Conservation (phyloP, 2,888 invertebrate genomes). For the Cosmia pyralina region DNA sequence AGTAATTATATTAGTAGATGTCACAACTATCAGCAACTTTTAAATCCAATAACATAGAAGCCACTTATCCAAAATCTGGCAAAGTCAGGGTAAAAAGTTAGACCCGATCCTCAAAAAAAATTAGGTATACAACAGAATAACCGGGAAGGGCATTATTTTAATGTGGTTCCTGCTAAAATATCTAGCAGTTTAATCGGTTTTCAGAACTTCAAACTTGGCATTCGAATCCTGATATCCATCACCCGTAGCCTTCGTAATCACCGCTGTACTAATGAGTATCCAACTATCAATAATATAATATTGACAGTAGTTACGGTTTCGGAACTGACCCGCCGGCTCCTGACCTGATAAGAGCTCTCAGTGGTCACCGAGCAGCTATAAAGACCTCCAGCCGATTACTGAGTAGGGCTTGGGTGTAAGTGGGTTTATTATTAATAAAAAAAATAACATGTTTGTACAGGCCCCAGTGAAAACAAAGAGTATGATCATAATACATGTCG, state of each 20-base stretch:
- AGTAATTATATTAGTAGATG: too few species aligned
- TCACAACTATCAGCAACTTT: too few species aligned
- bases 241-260: not conserved
- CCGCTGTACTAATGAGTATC: constrained; percentile 10
- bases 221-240: not conserved
- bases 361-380: constrained; percentile 28
- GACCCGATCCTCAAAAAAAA: too few species aligned
- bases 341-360: constrained; percentile 54
- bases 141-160: too few species aligned
- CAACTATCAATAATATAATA: constrained; percentile 37
- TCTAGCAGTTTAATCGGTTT: too few species aligned
- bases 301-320: constrained; percentile 41
- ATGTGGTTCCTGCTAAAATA: too few species aligned
- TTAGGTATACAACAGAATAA: too few species aligned
- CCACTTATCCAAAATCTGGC: too few species aligned
- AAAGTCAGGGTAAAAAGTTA: too few species aligned
- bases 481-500: too few species aligned
- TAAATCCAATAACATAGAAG: too few species aligned
- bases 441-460: not conserved
- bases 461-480: not conserved
- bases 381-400: constrained; percentile 56
- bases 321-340: constrained; percentile 49
- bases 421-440: not conserved
- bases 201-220: too few species aligned
- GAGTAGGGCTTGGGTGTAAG: constrained; percentile 33